Evolutionary conservation across 2,888 invertebrate species (phyloP), one percentile per base, ranked within the genome.

Genomic region (Gerosis bhagava): DNA sequence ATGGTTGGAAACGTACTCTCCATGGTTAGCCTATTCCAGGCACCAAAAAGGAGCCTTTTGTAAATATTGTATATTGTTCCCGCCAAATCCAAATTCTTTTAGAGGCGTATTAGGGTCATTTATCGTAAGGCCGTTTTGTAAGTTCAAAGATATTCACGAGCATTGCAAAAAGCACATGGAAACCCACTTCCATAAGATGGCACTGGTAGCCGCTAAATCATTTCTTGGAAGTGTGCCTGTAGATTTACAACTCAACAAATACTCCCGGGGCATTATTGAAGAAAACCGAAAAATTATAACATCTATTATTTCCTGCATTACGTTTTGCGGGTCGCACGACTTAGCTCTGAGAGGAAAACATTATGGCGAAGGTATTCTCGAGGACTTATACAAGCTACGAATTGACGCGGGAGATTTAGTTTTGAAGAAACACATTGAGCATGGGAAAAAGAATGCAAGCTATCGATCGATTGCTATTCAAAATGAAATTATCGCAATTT

Each of bases 141-240:
- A 53, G 40, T 59, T 51, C 40, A 56, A 59, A 53, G 50, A 56
- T 57, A 52, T 57, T 39, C 56, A 57, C 50, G 49, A 51, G 47
- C 42, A 51, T 34, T 51, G 50, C 46, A 52, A 49, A 56, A 42
- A 40, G 43, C 49, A 56, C 39, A 39, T 48, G 35, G 45, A 46
- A 43, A 50, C 50, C 41, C 36, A 52, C 36, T 49, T 41, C 34
- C 52, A 55, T 26, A 26, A 26, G 26, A 26, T 11, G 15, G 26
- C 26, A 11, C 36, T 42, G 43, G 34, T 29, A 42, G 40, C 49
- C 26, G 52, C 52, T 10, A 49, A 46, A 49, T 32, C 11, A 19
- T 43, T 48, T 47, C 39, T 39, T 40, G 46, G 29, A 48, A 40
- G 28, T 39, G 39, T 42, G 37, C 32, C 42, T 37, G 41, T 42